Conservation (phyloP, 2,797 vertebrate genomes). For the Gymnocypris eckloni region DNA sequence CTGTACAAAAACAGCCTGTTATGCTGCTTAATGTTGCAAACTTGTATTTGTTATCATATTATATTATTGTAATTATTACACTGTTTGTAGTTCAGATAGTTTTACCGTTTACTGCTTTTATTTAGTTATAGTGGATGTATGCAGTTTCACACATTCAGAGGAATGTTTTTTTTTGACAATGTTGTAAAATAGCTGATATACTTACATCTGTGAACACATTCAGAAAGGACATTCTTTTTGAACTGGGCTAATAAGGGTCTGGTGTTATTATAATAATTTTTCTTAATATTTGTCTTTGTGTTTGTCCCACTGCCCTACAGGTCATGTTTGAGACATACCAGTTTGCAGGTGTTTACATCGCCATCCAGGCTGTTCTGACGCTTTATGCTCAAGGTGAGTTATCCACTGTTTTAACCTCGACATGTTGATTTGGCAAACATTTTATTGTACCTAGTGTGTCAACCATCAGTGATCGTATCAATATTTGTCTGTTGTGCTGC, state of each 20-base stretch:
- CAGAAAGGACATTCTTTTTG: background rate
- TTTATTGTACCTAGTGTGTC: background rate
- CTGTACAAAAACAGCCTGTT: background rate
- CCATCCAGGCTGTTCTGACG: conserved; percentile 90
- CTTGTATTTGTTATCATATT: background rate
- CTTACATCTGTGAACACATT: background rate
- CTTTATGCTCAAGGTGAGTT: conserved; percentile 89
- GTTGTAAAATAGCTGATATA: background rate
- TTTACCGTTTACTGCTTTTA: background rate
- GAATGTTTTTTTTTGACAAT: background rate
- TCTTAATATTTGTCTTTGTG: background rate
- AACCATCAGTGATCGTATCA: background rate
- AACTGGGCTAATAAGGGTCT: background rate
- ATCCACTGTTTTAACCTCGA: background rate
- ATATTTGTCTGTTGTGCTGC: conserved; percentile 20
- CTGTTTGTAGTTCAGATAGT: background rate
- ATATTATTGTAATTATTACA: background rate
- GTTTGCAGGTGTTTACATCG: conserved; percentile 89
- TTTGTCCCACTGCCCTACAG: conserved; percentile 66
- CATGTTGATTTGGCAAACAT: background rate
- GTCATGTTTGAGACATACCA: conserved; percentile 94
- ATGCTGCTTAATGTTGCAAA: background rate
- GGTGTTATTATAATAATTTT: background rate
- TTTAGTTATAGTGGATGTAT: background rate
- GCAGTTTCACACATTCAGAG: background rate